Conservation (phyloP, 1,140 invertebrate genomes). For the Oreohelix idahoensis region DNA sequence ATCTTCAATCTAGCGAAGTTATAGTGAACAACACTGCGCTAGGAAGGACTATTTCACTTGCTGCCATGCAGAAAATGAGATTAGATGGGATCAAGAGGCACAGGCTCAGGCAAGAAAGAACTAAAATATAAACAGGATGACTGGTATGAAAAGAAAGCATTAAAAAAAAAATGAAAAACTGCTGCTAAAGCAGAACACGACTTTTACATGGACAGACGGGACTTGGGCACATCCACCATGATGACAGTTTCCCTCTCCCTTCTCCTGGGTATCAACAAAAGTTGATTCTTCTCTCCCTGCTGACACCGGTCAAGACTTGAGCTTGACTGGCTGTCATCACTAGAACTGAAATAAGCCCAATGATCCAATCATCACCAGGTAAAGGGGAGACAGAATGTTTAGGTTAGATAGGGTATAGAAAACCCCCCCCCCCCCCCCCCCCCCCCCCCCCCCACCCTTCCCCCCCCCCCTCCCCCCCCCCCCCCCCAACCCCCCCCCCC, state of each 20-base stretch:
- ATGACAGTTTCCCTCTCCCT: slow-evolving; percentile 12
- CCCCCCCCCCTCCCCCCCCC: no score
- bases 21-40: not conserved
- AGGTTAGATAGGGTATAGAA: not conserved
- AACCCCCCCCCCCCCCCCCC: no score
- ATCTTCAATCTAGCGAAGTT: not conserved
- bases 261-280: slow-evolving; percentile 17
- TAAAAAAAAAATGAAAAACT: not conserved
- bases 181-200: slow-evolving; percentile 11
- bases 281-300: slow-evolving; percentile 27
- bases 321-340: slow-evolving; percentile 29
- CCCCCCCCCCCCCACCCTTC: no score
- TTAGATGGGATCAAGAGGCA: not conserved
- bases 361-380: not conserved
- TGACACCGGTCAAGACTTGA: slow-evolving; percentile 29
- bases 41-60: not conserved
- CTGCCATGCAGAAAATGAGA: slow-evolving; percentile 6
- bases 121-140: not conserved
- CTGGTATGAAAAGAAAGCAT: not conserved
- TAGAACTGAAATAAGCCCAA: slow-evolving; percentile 30
- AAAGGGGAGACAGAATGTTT: not conserved
- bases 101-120: not conserved
- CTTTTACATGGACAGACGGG: slow-evolving; percentile 37
- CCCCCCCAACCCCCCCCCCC: no score
- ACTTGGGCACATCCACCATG: slow-evolving; percentile 27